Percentiles rank a stretch among this genome's conserved stretches.
These are phyloP conservation scores for Lepidocyrtinus sp. DNA, from an alignment of 2,888 invertebrate genomes.

Conservation along the genomic window DNA sequence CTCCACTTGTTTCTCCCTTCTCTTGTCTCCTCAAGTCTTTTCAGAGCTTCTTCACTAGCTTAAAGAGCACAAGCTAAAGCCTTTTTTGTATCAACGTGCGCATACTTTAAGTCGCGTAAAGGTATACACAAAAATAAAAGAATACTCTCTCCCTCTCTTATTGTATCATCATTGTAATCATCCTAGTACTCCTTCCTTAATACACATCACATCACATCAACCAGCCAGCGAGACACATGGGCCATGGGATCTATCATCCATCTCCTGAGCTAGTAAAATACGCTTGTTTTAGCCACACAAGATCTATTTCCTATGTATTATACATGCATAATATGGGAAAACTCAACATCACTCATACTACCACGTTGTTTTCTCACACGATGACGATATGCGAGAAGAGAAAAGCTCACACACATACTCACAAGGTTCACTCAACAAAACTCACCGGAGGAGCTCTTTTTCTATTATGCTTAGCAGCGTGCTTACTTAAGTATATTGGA, in stretches of 20 bases:
- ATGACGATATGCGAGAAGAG: conserved; percentile 22
- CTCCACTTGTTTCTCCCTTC: not conserved
- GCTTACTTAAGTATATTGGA: conserved; percentile 44
- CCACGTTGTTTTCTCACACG: conserved; percentile 45
- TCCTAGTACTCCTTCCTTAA: conserved; percentile 24
- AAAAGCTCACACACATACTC: conserved; percentile 36
- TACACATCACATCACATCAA: conserved; percentile 54
- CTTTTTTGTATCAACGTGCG: not conserved
- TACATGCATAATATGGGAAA: conserved; percentile 9
- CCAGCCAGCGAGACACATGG: conserved; percentile 57
- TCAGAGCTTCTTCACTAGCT: too few relatives aligned
- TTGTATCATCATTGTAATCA: conserved; percentile 42
- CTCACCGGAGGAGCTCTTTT: conserved; percentile 47
- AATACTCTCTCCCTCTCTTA: conserved; percentile 24
- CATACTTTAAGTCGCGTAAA: not conserved
- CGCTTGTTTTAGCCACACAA: conserved; percentile 43
- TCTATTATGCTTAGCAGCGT: conserved; percentile 26
- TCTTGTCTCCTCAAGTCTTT: not conserved
- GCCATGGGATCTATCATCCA: conserved; percentile 60
- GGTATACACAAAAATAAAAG: conserved; percentile 19
- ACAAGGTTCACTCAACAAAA: not conserved
- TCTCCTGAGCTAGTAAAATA: conserved; percentile 50
- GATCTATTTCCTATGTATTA: not conserved
- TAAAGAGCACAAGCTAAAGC: too few relatives aligned
- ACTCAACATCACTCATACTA: conserved; percentile 45